Conservation (phyloP, 1,140 invertebrate genomes). For the Archegozetes longisetosus region DNA sequence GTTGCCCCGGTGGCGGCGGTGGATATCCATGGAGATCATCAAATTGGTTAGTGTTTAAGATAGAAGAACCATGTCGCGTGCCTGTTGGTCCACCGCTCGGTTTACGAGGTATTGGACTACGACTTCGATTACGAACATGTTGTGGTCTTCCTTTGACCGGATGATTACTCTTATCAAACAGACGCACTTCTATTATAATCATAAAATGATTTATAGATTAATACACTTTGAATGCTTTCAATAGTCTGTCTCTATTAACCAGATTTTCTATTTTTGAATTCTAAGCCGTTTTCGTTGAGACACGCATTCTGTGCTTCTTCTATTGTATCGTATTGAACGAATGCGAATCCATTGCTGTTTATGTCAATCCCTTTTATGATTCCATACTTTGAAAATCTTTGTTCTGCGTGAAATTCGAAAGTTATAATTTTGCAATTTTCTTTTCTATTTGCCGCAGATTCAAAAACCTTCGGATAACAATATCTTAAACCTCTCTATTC, state of each 20-base stretch:
- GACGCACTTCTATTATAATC: background rate
- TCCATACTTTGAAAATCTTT: background rate
- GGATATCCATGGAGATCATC: background rate
- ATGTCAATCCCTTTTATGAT: background rate
- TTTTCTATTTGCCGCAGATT: no score
- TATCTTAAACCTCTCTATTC: no score
- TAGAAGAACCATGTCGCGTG: background rate
- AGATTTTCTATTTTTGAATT: background rate
- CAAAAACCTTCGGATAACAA: no score
- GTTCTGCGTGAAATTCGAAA: background rate
- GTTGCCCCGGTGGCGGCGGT: background rate
- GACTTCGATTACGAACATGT: background rate
- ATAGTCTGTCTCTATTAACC: no score
- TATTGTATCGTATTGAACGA: background rate
- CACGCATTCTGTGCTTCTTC: background rate
- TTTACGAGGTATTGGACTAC: background rate
- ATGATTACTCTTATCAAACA: background rate
- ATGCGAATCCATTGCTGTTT: background rate
- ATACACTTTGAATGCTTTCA: background rate
- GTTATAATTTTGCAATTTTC: background rate
- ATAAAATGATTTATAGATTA: background rate
- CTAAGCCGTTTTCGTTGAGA: background rate
- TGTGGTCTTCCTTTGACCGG: background rate
- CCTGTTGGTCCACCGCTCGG: background rate
- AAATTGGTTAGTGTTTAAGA: background rate